phyloP scores from a whole-genome alignment of 2,797 vertebrate genomes.

The Xyrichtys novacula region DNA sequence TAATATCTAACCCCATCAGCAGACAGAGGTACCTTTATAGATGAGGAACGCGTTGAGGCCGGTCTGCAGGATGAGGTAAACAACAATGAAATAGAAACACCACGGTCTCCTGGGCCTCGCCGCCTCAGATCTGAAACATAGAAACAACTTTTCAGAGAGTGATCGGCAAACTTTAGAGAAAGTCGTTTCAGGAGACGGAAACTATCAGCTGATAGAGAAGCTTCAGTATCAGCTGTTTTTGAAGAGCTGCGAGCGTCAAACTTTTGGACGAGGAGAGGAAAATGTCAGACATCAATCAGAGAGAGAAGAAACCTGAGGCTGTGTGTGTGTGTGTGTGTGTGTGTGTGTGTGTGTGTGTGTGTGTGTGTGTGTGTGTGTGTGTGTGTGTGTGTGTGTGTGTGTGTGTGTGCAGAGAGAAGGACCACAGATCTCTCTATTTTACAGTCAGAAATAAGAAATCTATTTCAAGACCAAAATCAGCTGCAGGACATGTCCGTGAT shows the following conservation, averaged over 20 bases:
- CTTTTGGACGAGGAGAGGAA: slow-evolving; percentile 1
- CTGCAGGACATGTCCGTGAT: too few species aligned
- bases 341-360: too few species aligned
- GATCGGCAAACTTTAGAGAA: slow-evolving; percentile 2
- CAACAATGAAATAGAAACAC: slow-evolving; percentile 44
- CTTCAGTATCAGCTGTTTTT: slow-evolving; percentile 1
- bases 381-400: too few species aligned
- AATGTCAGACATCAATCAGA: slow-evolving; percentile 33
- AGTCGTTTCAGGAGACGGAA: background rate
- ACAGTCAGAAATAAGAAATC: too few species aligned
- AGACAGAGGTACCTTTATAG: slow-evolving; percentile 83
- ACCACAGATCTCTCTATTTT: too few species aligned
- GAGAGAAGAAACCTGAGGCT: background rate
- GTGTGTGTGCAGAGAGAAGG: too few species aligned
- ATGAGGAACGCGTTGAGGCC: slow-evolving; percentile 75
- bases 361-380: too few species aligned
- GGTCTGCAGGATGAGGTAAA: slow-evolving; percentile 84
- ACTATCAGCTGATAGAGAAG: background rate
- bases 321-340: background rate
- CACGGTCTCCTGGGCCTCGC: slow-evolving; percentile 26
- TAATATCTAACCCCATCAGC: background rate
- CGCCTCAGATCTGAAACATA: slow-evolving; percentile 71
- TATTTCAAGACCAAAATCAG: too few species aligned
- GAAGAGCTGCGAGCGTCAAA: background rate
- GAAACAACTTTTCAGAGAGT: background rate